Evolutionary conservation across 2,797 vertebrate genomes (phyloP), one percentile per base, ranked within the genome.

Genomic region (Hyperoplus immaculatus): DNA sequence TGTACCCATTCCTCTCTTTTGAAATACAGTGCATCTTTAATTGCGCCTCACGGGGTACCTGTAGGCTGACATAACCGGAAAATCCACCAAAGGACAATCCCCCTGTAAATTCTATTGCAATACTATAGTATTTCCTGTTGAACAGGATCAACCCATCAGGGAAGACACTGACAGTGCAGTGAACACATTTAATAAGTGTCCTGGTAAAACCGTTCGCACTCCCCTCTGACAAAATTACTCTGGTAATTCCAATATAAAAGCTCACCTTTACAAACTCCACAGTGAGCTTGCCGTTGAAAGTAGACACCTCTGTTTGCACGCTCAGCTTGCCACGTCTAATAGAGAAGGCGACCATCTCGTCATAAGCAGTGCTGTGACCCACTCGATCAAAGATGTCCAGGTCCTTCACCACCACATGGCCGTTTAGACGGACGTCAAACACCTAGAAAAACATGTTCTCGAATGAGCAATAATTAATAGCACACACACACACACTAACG

Each of bases 191-290:
- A 16, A 4, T 21, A 46, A 8, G 18, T 49, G 36, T 38, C 16
- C 11, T 6, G 3, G 3, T 15, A 29, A 47, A n/a, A 45, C 3
- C 13, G 18, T 46, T 60, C 42, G 4, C n/a, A 41, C 4, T 2
- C 11, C 10, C 38, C 13, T 45, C 39, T 1, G 6, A 36, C 4
- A 16, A 6, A 0, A 6, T 36, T 9, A 43, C 49, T 54, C 51
- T 6, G 13, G 15, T 11, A 11, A 62, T 12, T 8, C 2, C 65
- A 8, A 56, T 1, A 56, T 47, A 21, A 16, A 46, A 63, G 61
- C 41, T 94, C 94, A 99, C 98, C 97, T 99, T 99, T 64, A 99
- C 98, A 92, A 99, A 99, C 88, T 99, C 98, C 71, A 98, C 97
- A 38, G 93, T 94, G 70, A 99, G 98, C 81, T 98, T 99, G 76